These are phyloP conservation scores for Morpho achilles DNA, from an alignment of 2,888 invertebrate species.

Conservation along the genomic window DNA sequence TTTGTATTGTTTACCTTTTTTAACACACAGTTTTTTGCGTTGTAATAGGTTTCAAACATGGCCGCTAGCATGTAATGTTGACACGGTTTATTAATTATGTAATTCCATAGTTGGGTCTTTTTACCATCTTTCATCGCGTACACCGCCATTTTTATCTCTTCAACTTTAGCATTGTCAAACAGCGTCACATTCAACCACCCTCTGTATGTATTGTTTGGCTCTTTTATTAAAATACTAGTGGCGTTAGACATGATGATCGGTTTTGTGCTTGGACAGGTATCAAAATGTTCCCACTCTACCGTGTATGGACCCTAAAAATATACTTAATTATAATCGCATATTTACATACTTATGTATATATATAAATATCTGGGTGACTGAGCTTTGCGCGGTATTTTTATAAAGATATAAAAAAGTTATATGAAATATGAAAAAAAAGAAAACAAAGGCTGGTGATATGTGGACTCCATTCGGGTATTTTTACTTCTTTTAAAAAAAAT, in stretches of 20 bases:
- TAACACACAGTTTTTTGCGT: slow-evolving; percentile 33
- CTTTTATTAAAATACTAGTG: slow-evolving; percentile 18
- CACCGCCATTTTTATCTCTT: slow-evolving; percentile 38
- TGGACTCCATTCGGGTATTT: too few species aligned
- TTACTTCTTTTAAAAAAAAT: too few species aligned
- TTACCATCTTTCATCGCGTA: slow-evolving; percentile 31
- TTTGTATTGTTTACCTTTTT: slow-evolving; percentile 27
- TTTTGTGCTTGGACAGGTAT: slow-evolving; percentile 41
- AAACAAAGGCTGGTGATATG: too few species aligned
- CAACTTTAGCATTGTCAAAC: slow-evolving; percentile 31
- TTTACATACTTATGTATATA: too few species aligned
- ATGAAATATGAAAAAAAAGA: too few species aligned
- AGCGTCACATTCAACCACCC: slow-evolving; percentile 35
- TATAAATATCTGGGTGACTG: too few species aligned
- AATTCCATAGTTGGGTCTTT: slow-evolving; percentile 36
- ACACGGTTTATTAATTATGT: slow-evolving; percentile 38
- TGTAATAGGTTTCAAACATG: slow-evolving; percentile 26
- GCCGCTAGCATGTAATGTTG: slow-evolving; percentile 37
- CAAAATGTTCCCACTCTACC: slow-evolving; percentile 33
- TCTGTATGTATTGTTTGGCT: slow-evolving; percentile 28
- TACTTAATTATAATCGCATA: neutral
- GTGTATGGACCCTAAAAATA: slow-evolving; percentile 39
- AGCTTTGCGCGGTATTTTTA: too few species aligned
- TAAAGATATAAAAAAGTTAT: too few species aligned
- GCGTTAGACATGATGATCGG: slow-evolving; percentile 31